Evolutionary conservation across 2,797 vertebrate species (phyloP), one percentile per base, ranked within the genome.

Genomic region (Mionectes olivaceus): DNA sequence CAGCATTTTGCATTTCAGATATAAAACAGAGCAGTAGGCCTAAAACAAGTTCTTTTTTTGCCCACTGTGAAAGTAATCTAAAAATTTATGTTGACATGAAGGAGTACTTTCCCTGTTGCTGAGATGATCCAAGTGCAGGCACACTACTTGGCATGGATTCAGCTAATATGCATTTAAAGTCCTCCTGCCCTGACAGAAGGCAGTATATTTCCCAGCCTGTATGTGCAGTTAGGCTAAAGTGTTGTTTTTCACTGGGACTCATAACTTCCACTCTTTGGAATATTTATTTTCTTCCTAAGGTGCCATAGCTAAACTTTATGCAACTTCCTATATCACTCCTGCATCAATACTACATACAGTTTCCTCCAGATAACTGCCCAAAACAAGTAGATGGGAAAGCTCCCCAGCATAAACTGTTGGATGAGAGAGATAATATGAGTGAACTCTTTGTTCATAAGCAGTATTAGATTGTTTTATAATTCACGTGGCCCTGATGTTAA

Each of bases 121-220:
- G 33, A 84, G 83, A 95, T 8, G 16, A 93, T 94, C 87, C 87
- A 74, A 91, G 73, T 89, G 74, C 93, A 92, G 82, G 85, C 88
- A 76, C 81, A 50, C 68, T 65, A 46, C 49, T 87, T 95, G 96
- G 94, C 94, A 73, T 9, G 84, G 82, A 49, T 74, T 92, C 95
- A 95, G 91, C 85, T 91, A 89, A 96, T 93, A 92, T 88, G 83
- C 93, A 90, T 96, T 95, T 97, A 89, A 68, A 89, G 93, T 74
- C 60, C 84, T 95, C 65, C 74, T 91, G 92, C 91, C 92, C 73
- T 95, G 94, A 93, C 87, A 94, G 79, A 88, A 94, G 79, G 89
- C 87, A 96, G 86, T 79, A 87, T 94, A 94, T 96, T 90, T 85
- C 94, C 90, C 89, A 95, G 94, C 50, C 81, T 93, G 49, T 37